Evolutionary conservation across 2,888 invertebrate genomes (phyloP).

Genomic region (Ennomos erosarius): DNA sequence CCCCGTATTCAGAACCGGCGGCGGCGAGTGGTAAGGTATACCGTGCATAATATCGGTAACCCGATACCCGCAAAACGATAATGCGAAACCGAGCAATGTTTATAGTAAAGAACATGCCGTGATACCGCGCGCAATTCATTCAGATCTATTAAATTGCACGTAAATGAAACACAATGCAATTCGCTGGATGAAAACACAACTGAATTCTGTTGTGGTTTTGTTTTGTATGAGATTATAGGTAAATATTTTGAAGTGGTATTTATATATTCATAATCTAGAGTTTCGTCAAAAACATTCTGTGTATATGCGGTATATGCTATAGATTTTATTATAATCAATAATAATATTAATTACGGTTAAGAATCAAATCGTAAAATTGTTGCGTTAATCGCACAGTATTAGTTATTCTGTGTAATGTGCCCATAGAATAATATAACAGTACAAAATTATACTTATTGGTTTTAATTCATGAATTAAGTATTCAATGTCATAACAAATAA

Average conservation of each 20-base stretch:
- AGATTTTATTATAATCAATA: no score
- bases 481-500: no score
- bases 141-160: conserved; percentile 61
- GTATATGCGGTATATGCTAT: no score
- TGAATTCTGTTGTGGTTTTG: conserved; percentile 24
- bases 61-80: conserved; percentile 54
- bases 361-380: no score
- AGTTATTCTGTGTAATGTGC: no score
- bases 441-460: no score
- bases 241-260: conserved; percentile 4
- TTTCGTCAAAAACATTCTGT: no score
- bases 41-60: conserved; percentile 50
- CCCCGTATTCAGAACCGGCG: conserved; percentile 39
- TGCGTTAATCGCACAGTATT: no score
- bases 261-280: no score
- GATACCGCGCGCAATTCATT: conserved; percentile 55
- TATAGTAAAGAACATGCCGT: conserved; percentile 53
- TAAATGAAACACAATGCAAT: conserved; percentile 52
- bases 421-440: no score
- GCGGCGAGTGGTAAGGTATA: conserved; percentile 34
- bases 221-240: conserved; percentile 19
- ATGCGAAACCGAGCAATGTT: conserved; percentile 51
- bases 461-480: no score
- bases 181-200: conserved; percentile 28
- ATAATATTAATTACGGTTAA: no score